Conservation (phyloP, 2,888 invertebrate species). For the Ectropis crepuscularia region DNA sequence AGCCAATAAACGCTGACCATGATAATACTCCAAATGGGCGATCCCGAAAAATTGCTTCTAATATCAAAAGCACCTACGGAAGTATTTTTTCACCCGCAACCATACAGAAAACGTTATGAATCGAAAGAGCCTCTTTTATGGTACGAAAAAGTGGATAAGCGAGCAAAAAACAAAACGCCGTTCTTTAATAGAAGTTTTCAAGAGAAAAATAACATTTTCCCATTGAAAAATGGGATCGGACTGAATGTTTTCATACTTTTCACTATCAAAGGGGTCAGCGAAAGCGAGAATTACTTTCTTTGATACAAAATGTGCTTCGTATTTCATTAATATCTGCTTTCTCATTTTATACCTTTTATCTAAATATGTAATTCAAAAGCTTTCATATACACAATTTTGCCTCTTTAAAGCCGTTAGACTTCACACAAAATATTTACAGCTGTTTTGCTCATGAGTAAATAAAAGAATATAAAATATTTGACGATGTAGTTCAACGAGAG, state of each 20-base stretch:
- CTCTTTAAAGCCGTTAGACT: too few relatives aligned
- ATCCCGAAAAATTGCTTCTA: conserved; percentile 32
- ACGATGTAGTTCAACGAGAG: too few relatives aligned
- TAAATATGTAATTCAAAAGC: too few relatives aligned
- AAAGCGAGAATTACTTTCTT: neutral
- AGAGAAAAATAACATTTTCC: conserved; percentile 23
- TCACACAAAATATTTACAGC: too few relatives aligned
- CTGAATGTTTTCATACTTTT: conserved; percentile 3
- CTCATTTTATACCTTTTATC: too few relatives aligned
- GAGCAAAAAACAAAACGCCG: conserved; percentile 29
- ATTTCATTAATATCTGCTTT: too few relatives aligned
- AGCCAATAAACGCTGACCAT: conserved; percentile 32
- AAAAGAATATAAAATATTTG: too few relatives aligned
- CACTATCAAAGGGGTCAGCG: neutral
- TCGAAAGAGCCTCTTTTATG: conserved; percentile 31
- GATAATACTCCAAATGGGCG: conserved; percentile 26
- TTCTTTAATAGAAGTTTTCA: conserved; percentile 16
- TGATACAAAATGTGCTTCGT: neutral
- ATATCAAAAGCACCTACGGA: conserved; percentile 27
- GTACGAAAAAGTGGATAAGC: conserved; percentile 28
- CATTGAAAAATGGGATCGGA: conserved; percentile 10
- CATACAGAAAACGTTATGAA: conserved; percentile 28
- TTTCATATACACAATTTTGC: too few relatives aligned
- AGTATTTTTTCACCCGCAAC: conserved; percentile 26
- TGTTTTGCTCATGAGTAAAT: too few relatives aligned